Evolutionary conservation across 2,113 vertebrate species (phyloP), one percentile per base, ranked within the genome.

Genomic region (Cinclus mexicanus): DNA sequence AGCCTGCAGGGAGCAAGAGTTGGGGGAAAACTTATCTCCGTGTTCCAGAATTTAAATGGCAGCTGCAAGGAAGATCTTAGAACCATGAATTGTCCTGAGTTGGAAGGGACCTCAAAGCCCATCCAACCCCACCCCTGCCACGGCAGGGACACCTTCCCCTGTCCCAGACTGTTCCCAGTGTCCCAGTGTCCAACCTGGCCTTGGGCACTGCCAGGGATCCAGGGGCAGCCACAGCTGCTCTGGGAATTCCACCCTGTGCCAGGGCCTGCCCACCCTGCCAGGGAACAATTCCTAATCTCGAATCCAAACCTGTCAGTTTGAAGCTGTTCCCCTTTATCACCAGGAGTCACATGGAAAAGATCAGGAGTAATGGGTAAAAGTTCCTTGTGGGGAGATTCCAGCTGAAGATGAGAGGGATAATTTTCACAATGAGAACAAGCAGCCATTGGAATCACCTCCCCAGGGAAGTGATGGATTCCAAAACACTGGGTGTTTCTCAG

Each of bases 71-170:
- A 26, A 57, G 31, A 7, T 60, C 20, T 21, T 7, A 14, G 41
- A 64, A 12, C 13, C 7, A 8, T 50, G 39, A 60, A 39, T 8
- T 37, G 33, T 33, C 6, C 33, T 53, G 46, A 44, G 19, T 14
- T 39, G 60, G 44, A 25, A 46, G 19, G 25, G 33, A 44, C 7
- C 1, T 2, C 5, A 10, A 21, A 33, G 12, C 1, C 2, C 3
- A 46, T 18, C 29, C 20, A 0, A 2, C 6, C 0, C 33, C 18
- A 42, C 5, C 21, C 49, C 9, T 2, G 31, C 31, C 31, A 20
- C 37, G 29, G 25, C 60, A 72, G 76, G 50, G 59, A 50, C 76
- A 13, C 14, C 37, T 81, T 0, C 18, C 52, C 16, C 18, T 31
- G 24, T 23, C 22, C 59, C 76, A 65, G 76, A 76, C 21, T 74